phyloP scores from a whole-genome alignment of 2,797 vertebrate genomes.

The Onychomys leucogaster region DNA sequence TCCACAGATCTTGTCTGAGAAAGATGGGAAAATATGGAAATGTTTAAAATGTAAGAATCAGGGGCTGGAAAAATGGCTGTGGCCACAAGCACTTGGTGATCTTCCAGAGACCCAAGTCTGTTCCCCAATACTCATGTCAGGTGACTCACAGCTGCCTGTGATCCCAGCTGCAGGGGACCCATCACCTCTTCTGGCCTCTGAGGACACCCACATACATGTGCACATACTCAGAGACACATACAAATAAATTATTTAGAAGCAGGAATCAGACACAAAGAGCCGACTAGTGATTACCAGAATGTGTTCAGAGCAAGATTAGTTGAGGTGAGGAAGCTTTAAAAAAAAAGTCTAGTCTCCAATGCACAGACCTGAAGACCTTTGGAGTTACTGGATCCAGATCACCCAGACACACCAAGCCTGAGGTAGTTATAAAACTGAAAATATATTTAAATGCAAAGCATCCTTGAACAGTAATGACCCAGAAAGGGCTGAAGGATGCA shows the following conservation, averaged over 20 bases:
- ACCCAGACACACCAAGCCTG: neutral
- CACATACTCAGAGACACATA: neutral
- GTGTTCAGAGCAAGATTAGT: neutral
- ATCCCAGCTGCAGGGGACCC: neutral
- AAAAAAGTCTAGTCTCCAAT: neutral
- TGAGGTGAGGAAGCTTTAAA: neutral
- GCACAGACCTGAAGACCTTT: neutral
- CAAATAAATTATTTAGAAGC: neutral
- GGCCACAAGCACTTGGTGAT: neutral
- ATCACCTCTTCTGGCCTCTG: neutral
- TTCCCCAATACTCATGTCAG: neutral
- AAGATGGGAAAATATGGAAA: neutral
- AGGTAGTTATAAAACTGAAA: neutral
- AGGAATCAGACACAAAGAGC: neutral
- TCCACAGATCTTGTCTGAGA: neutral
- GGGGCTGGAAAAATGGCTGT: neutral
- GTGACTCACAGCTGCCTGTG: neutral
- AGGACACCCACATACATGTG: neutral
- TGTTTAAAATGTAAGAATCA: neutral
- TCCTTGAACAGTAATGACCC: neutral
- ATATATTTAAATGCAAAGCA: neutral
- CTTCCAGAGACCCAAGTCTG: neutral
- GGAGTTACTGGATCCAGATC: neutral
- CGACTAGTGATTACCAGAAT: neutral
- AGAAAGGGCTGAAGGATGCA: neutral